A percentile compares a stretch with the other conserved stretches of the same genome.
phyloP scores from a whole-genome alignment of 2,888 invertebrate genomes.

The Yponomeuta plumbellus region DNA sequence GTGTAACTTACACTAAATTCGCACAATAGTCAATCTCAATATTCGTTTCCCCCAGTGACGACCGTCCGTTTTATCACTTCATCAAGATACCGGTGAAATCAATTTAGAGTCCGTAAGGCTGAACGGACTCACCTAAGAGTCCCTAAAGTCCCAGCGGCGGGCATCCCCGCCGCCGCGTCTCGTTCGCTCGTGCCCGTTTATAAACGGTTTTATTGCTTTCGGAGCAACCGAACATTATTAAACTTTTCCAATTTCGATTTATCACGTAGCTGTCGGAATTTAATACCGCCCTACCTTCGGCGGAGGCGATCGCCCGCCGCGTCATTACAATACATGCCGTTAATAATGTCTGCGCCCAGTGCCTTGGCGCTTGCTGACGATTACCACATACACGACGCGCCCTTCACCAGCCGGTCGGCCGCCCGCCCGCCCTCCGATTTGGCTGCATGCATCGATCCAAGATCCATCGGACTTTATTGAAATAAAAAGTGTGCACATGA shows the following conservation, averaged over 20 bases:
- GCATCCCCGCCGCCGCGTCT: slow-evolving; percentile 67
- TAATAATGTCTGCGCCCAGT: slow-evolving; percentile 61
- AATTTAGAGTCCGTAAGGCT: slow-evolving; percentile 64
- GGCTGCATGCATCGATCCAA: no score
- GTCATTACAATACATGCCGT: slow-evolving; percentile 76
- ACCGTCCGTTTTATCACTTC: slow-evolving; percentile 52
- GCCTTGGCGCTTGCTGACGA: slow-evolving; percentile 47
- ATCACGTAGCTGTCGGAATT: slow-evolving; percentile 78
- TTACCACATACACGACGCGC: slow-evolving; percentile 28
- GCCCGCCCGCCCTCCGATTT: not conserved
- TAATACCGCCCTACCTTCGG: slow-evolving; percentile 77
- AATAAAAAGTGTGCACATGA: no score
- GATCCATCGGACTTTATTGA: not conserved
- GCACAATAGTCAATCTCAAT: not conserved
- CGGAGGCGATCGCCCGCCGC: slow-evolving; percentile 76
- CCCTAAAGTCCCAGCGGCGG: slow-evolving; percentile 72
- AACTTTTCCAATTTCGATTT: slow-evolving; percentile 78
- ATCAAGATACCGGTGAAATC: slow-evolving; percentile 67
- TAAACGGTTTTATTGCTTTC: slow-evolving; percentile 78
- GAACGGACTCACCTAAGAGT: slow-evolving; percentile 65
- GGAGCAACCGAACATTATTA: slow-evolving; percentile 78
- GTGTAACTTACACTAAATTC: not conserved
- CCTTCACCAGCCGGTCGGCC: not conserved
- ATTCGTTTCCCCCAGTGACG: slow-evolving; percentile 1
- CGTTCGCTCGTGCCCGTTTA: slow-evolving; percentile 75